Evolutionary conservation across 2,113 vertebrate species (phyloP).

Genomic region (Colaptes auratus): DNA sequence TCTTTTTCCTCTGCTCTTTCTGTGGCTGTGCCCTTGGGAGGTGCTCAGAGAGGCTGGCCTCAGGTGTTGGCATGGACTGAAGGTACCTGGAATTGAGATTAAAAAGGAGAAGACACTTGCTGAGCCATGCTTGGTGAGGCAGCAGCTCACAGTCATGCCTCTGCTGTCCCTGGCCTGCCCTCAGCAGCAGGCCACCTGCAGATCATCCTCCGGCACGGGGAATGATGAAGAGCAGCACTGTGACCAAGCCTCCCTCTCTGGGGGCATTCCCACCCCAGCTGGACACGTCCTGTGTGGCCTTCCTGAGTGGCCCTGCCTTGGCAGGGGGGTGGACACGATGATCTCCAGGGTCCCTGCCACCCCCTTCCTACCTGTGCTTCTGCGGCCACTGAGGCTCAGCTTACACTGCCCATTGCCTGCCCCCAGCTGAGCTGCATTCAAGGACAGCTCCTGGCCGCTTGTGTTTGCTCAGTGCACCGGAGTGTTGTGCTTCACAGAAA

Average conservation of each 20-base stretch:
- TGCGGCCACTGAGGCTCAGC: background rate
- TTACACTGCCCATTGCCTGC: background rate
- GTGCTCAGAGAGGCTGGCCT: background rate
- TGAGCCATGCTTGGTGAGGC: background rate
- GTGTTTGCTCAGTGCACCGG: background rate
- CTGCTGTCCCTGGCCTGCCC: background rate
- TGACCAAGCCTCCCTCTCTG: background rate
- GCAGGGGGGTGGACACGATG: no score
- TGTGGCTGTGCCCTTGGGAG: background rate
- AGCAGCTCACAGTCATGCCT: background rate
- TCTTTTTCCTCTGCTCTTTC: background rate
- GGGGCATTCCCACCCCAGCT: no score
- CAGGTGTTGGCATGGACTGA: background rate
- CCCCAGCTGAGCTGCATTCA: background rate
- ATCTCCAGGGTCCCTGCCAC: no score
- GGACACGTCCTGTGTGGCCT: no score
- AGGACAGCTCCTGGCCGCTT: conserved; percentile 17
- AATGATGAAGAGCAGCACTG: background rate
- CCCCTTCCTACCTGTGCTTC: no score
- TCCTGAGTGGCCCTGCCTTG: no score
- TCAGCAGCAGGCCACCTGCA: background rate
- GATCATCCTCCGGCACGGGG: background rate
- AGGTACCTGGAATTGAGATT: background rate
- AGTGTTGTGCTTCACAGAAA: conserved; percentile 39
- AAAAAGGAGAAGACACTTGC: no score